phyloP scores from a whole-genome alignment of 2,113 vertebrate species.

The Neoarius graeffei region DNA sequence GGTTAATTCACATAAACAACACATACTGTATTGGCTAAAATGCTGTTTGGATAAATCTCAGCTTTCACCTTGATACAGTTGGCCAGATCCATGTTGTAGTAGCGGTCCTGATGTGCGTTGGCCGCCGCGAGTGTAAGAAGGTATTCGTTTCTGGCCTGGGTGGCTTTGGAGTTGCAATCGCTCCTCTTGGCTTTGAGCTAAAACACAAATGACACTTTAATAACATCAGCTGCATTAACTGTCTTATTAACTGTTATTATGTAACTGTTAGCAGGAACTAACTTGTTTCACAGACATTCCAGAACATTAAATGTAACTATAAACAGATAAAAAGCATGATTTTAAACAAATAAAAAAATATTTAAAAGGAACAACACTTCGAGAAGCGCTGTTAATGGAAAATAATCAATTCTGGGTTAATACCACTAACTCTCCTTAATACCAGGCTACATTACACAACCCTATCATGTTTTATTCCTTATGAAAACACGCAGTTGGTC shows the following conservation, averaged over 20 bases:
- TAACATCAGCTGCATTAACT: background rate
- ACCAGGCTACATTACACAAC: background rate
- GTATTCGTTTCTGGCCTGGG: slow-evolving; percentile 95
- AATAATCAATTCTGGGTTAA: background rate
- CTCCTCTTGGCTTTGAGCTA: slow-evolving; percentile 96
- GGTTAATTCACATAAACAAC: background rate
- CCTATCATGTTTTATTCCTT: background rate
- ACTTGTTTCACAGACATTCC: background rate
- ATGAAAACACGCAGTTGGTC: background rate
- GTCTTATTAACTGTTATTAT: background rate
- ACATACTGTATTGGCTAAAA: background rate
- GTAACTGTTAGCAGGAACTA: background rate
- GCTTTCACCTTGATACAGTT: slow-evolving; percentile 87
- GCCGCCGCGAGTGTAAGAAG: slow-evolving; percentile 94
- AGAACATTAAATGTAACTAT: background rate
- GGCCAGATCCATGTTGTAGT: slow-evolving; percentile 91
- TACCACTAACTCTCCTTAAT: background rate
- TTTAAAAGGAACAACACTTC: background rate
- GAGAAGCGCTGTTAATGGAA: background rate
- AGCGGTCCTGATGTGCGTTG: slow-evolving; percentile 96
- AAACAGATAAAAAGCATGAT: background rate
- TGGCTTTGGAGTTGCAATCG: slow-evolving; percentile 96
- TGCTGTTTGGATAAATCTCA: background rate
- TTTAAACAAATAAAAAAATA: background rate
- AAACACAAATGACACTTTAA: background rate